Conservation (phyloP, 2,797 vertebrate genomes). For the Anas georgica region DNA sequence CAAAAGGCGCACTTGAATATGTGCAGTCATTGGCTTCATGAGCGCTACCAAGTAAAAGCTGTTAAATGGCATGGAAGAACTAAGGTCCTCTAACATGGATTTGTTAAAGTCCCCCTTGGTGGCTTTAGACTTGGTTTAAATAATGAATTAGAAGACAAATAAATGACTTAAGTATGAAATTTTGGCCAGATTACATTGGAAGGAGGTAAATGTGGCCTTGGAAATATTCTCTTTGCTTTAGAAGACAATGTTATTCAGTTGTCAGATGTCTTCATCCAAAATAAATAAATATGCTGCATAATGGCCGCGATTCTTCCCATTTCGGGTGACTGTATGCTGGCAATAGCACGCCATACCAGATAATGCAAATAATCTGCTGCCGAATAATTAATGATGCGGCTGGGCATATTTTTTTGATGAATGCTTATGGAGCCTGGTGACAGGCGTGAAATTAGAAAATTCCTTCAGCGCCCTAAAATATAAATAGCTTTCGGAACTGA, state of each 20-base stretch:
- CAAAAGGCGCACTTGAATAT: not conserved
- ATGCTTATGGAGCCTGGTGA: slow-evolving; percentile 77
- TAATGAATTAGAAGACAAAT: not conserved
- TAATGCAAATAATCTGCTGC: slow-evolving; percentile 72
- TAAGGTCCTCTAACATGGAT: not conserved
- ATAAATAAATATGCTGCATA: not conserved
- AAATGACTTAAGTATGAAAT: not conserved
- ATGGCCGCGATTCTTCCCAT: not conserved
- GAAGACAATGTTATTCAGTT: not conserved
- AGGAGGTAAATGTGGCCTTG: not conserved
- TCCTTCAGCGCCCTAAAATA: slow-evolving; percentile 84
- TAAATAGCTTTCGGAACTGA: slow-evolving; percentile 88
- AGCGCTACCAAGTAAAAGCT: not conserved
- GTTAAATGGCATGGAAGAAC: not conserved
- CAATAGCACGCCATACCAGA: slow-evolving; percentile 57
- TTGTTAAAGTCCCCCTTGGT: not conserved
- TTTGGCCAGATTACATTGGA: slow-evolving; percentile 3
- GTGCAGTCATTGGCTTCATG: not conserved
- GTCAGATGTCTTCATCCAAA: slow-evolving; percentile 58
- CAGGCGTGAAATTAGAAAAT: slow-evolving; percentile 86
- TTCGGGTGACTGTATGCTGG: not conserved
- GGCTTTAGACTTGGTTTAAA: not conserved
- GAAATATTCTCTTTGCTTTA: not conserved
- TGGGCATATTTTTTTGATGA: slow-evolving; percentile 84
- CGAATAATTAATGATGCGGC: slow-evolving; percentile 72